phyloP scores from a whole-genome alignment of 2,797 vertebrate genomes.

The Rhynchonycteris naso region DNA sequence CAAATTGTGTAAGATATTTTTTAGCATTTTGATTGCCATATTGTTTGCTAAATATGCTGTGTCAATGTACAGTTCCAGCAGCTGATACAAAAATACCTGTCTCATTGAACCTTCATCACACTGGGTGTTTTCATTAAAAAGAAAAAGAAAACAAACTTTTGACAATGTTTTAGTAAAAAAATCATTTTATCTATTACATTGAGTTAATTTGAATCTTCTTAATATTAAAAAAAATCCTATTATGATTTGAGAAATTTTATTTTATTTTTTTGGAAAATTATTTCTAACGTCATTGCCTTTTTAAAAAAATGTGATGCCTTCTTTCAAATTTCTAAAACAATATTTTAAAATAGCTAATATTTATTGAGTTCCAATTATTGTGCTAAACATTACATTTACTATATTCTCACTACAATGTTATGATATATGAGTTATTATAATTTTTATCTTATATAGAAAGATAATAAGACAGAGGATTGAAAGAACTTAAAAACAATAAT shows the following conservation, averaged over 20 bases:
- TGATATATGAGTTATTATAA: background rate
- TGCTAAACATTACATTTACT: background rate
- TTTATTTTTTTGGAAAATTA: background rate
- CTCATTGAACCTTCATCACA: background rate
- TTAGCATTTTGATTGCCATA: background rate
- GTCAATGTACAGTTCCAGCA: background rate
- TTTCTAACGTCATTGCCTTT: background rate
- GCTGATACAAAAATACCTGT: background rate
- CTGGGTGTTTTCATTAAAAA: background rate
- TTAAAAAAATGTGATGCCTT: background rate
- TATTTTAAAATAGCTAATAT: background rate
- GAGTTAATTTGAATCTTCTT: background rate
- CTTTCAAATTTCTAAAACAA: slow-evolving; percentile 11
- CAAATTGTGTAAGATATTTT: background rate
- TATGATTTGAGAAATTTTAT: background rate
- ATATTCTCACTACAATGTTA: background rate
- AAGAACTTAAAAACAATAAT: background rate
- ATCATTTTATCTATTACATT: background rate
- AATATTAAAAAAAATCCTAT: background rate
- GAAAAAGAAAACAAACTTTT: background rate
- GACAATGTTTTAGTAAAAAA: background rate
- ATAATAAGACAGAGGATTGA: background rate
- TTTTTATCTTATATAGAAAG: slow-evolving; percentile 9
- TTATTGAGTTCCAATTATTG: background rate
- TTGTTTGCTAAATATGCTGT: background rate